Evolutionary conservation across 2,113 vertebrate species (phyloP), one percentile per base, ranked within the genome.

Genomic region (Apistogramma diplotaenia): DNA sequence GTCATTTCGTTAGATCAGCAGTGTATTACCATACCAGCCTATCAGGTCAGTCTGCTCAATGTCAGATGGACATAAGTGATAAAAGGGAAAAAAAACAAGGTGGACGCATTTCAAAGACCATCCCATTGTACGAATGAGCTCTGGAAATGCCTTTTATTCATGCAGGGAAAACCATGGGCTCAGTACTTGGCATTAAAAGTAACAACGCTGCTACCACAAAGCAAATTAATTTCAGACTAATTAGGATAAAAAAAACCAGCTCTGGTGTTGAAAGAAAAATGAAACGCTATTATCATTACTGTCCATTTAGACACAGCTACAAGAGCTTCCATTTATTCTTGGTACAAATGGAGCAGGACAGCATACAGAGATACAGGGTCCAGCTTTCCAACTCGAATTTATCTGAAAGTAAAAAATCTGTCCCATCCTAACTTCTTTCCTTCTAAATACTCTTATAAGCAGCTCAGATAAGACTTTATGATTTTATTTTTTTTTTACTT

Each of bases 151-250:
- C 67, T 81, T 43, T 21, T 74, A 84, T 74, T 76, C 72, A 78
- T 33, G 65, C 65, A 27, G 23, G 33, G 73, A 73, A 58, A 81
- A 84, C 25, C 81, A 74, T 23, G 0, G 79, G 43, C 83, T 71
- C 65, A 16, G 65, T 71, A 35, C 60, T 90, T 89, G 88, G 79
- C 88, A 87, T 89, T 83, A 56, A 75, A 57, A n/a, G 27, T 25
- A 81, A 72, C 75, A 71, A 59, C 9, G 29, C 60, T 25, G 65
- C 82, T 43, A 85, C 80, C 82, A 82, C 79, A 85, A 88, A 90
- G 84, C 79, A 89, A 92, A 93, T 91, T 86, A 53, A 92, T 92
- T 87, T 83, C 78, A 82, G 76, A 87, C 80, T 91, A 91, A 93
- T 92, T 92, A 85, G 65, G 21, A 88, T 86, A 84, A 92, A 85